Percentiles rank a stretch among this genome's conserved stretches.
Conservation (phyloP, 64 coral and sea anemone species). For the Platygyra sinensis region DNA sequence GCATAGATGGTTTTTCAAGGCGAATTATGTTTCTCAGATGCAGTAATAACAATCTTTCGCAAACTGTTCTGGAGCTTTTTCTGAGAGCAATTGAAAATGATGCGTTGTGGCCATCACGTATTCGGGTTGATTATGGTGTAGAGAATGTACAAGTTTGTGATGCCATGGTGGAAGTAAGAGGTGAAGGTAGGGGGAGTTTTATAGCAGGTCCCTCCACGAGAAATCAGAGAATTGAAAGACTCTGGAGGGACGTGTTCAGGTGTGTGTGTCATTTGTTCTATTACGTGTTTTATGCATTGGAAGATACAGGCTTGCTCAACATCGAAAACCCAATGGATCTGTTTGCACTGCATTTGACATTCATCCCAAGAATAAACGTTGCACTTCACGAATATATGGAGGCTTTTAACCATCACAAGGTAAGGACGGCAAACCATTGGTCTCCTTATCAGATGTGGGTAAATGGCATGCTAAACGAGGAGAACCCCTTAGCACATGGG, state of each 20-base stretch:
- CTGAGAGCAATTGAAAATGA: no score
- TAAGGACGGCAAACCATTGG: constrained; percentile 26
- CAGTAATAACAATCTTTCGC: no score
- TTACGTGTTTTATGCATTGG: background rate
- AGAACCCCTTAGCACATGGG: no score
- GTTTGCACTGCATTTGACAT: no score
- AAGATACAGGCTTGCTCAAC: no score
- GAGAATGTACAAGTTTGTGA: constrained; percentile 35
- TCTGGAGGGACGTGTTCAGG: constrained; percentile 29
- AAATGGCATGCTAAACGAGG: no score
- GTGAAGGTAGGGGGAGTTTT: constrained; percentile 12
- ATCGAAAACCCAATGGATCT: no score
- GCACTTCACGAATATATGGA: constrained; percentile 27
- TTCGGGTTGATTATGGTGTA: constrained; percentile 9
- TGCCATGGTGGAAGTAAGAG: constrained; percentile 41
- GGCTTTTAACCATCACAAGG: constrained; percentile 41
- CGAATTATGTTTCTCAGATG: no score
- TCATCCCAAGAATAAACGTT: background rate
- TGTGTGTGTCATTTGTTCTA: background rate
- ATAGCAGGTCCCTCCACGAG: constrained; percentile 30
- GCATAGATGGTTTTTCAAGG: no score
- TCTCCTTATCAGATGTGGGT: constrained; percentile 32
- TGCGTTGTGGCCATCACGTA: constrained; percentile 24
- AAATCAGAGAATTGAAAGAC: constrained; percentile 24
- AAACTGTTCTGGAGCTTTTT: no score